Evolutionary conservation across 2,888 invertebrate genomes (phyloP).

Genomic region (Oxystoma pomonae): DNA sequence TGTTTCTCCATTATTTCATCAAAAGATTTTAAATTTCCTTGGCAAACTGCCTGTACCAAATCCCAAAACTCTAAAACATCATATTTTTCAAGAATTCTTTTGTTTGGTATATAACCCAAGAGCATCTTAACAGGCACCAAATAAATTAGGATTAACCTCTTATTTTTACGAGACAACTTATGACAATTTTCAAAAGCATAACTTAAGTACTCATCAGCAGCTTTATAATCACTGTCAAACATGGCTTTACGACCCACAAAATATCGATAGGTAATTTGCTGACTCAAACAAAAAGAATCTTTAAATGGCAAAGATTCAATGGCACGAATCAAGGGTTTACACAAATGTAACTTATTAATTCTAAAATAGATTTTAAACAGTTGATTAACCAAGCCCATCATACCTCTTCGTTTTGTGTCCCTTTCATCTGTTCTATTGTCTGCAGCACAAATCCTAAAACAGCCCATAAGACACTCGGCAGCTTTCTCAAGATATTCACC

Average conservation of each 20-base stretch:
- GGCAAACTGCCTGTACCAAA: conserved; percentile 81
- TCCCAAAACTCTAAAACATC: conserved; percentile 89
- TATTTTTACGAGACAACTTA: conserved; percentile 75
- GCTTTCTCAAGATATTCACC: conserved; percentile 82
- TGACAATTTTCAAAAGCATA: conserved; percentile 94
- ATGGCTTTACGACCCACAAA: conserved; percentile 97
- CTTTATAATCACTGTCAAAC: conserved; percentile 95
- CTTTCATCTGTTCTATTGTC: conserved; percentile 87
- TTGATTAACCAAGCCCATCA: conserved; percentile 95
- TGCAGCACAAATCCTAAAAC: conserved; percentile 92
- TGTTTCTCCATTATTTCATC: conserved; percentile 81
- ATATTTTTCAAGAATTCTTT: conserved; percentile 77
- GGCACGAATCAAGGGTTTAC: conserved; percentile 93
- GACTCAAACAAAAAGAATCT: conserved; percentile 84
- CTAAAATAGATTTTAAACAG: conserved; percentile 82
- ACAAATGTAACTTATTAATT: conserved; percentile 83
- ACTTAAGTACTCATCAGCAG: conserved; percentile 87
- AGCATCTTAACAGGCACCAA: conserved; percentile 97
- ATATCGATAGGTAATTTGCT: conserved; percentile 95
- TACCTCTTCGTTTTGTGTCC: conserved; percentile 93
- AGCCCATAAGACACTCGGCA: conserved; percentile 87
- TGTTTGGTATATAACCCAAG: conserved; percentile 90
- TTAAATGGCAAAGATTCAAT: conserved; percentile 91
- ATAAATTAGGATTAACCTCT: conserved; percentile 89
- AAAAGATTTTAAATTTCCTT: conserved; percentile 81